These are phyloP conservation scores for Drosophila ficusphila DNA, from an alignment of 1,140 invertebrate species.

Conservation along the genomic window DNA sequence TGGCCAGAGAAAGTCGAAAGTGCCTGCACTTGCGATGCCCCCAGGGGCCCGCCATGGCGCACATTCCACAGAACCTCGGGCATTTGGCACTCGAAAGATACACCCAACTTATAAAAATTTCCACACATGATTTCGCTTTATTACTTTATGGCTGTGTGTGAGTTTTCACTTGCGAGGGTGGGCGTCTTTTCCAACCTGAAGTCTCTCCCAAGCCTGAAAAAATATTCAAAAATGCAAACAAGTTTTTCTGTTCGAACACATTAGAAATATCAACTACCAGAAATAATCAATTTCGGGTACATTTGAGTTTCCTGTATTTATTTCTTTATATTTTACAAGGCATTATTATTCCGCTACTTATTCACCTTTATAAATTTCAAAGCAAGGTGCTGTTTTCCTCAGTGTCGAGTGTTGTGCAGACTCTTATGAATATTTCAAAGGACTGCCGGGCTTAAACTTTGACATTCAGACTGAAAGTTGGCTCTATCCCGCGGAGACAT, in stretches of 20 bases:
- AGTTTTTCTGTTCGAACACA: too few species aligned
- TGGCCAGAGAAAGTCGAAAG: constrained; percentile 34
- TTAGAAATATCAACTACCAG: too few species aligned
- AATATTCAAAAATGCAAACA: neutral
- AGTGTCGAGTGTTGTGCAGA: constrained; percentile 18
- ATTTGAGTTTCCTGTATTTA: too few species aligned
- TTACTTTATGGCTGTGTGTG: constrained; percentile 51
- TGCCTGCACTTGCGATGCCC: constrained; percentile 6
- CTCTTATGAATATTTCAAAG: constrained; percentile 58
- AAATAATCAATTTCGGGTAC: too few species aligned
- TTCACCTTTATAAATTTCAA: neutral
- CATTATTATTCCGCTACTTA: too few species aligned
- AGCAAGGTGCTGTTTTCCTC: too few species aligned
- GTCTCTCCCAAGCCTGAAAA: neutral
- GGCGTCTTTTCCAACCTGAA: neutral
- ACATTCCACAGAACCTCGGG: neutral
- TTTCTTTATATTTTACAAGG: too few species aligned
- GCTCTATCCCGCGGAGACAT: constrained; percentile 5
- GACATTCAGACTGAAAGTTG: constrained; percentile 48
- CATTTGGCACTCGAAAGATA: constrained; percentile 20
- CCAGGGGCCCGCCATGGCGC: neutral
- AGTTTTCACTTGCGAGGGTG: constrained; percentile 1
- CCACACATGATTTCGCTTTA: constrained; percentile 63
- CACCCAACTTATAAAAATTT: constrained; percentile 59
- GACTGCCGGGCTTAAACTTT: constrained; percentile 34